phyloP scores from a whole-genome alignment of 1,140 invertebrate genomes.

The Aethina tumida region DNA sequence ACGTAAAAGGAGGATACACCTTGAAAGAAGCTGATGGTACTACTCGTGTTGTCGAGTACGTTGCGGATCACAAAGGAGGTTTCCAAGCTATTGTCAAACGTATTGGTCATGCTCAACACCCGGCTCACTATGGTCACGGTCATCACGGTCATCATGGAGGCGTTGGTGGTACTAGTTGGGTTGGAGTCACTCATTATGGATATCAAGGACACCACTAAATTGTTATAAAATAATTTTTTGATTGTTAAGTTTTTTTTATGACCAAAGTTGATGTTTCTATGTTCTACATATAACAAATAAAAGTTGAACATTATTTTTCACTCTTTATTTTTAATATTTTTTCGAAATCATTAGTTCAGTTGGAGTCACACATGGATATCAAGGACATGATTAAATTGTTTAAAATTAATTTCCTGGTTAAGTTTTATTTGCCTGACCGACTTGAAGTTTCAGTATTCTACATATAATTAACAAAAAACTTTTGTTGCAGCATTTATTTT shows the following conservation, averaged over 20 bases:
- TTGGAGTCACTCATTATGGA: slow-evolving; percentile 1
- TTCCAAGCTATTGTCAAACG: slow-evolving; percentile 38
- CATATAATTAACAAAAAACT: too few relatives aligned
- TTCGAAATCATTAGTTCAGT: too few relatives aligned
- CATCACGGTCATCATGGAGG: slow-evolving; percentile 14
- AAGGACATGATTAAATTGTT: too few relatives aligned
- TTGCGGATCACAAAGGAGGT: slow-evolving; percentile 35
- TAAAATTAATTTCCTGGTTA: too few relatives aligned
- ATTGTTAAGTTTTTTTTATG: not conserved
- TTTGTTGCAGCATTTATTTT: too few relatives aligned
- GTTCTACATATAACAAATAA: too few relatives aligned
- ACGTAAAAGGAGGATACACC: slow-evolving; percentile 37
- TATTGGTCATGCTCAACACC: slow-evolving; percentile 19
- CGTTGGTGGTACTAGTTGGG: not conserved
- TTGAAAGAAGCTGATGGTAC: slow-evolving; percentile 39
- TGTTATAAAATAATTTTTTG: not conserved
- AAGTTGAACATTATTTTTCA: too few relatives aligned
- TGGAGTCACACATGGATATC: too few relatives aligned
- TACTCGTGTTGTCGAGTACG: slow-evolving; percentile 37
- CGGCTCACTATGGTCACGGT: slow-evolving; percentile 16
- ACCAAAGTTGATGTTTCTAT: too few relatives aligned
- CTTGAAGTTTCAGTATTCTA: too few relatives aligned
- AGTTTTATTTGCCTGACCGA: too few relatives aligned
- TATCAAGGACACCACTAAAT: not conserved
- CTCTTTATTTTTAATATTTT: too few relatives aligned